Percentiles rank a stretch among this genome's conserved stretches.
These are phyloP conservation scores for Clarias gariepinus DNA, from an alignment of 2,113 vertebrate species.

Conservation along the genomic window DNA sequence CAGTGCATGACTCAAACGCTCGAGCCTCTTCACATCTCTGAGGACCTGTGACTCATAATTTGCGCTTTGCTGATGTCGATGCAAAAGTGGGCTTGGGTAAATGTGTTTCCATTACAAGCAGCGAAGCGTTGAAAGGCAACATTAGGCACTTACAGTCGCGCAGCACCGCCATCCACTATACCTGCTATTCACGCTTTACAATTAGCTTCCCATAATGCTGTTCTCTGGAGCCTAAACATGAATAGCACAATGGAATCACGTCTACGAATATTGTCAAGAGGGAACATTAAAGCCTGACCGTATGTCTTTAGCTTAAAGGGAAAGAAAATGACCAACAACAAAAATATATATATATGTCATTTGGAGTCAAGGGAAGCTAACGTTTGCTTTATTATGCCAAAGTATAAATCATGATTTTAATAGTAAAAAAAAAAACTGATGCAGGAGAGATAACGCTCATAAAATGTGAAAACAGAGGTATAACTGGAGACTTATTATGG, in stretches of 20 bases:
- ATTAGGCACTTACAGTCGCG: constrained; percentile 56
- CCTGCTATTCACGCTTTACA: constrained; percentile 69
- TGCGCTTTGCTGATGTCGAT: constrained; percentile 37
- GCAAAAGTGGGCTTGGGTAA: constrained; percentile 47
- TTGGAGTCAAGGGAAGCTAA: not conserved
- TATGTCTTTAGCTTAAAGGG: not conserved
- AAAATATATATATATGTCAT: not conserved
- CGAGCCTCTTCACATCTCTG: constrained; percentile 16
- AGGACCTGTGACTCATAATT: constrained; percentile 37
- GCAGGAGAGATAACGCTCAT: not conserved
- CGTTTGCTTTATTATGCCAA: not conserved
- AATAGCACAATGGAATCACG: constrained; percentile 66
- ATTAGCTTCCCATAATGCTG: constrained; percentile 67
- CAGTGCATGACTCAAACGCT: constrained; percentile 23
- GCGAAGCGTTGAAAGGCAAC: constrained; percentile 33
- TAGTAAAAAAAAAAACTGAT: not conserved
- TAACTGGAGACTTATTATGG: not conserved
- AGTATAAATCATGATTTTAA: not conserved
- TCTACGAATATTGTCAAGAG: constrained; percentile 56
- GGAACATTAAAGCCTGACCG: constrained; percentile 1
- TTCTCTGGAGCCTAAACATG: constrained; percentile 62
- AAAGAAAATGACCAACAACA: not conserved
- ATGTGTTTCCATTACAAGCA: constrained; percentile 41
- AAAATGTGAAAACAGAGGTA: not conserved
- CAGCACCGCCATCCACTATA: constrained; percentile 64